Evolutionary conservation across 2,888 invertebrate species (phyloP).

Genomic region (Nemoura dubitans): DNA sequence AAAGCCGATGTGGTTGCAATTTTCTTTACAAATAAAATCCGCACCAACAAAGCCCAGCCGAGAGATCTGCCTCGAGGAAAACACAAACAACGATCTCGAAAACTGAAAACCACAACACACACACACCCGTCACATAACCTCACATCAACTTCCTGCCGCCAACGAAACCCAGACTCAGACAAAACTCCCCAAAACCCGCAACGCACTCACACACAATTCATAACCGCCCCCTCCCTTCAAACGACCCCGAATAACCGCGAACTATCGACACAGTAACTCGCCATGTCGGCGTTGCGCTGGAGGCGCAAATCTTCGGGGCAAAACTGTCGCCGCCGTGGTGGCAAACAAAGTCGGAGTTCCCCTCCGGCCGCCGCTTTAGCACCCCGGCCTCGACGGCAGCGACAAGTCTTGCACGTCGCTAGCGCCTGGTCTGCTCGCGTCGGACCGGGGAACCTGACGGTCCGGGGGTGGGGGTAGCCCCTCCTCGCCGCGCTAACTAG

Average conservation of each 20-base stretch:
- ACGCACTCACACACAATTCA: background rate
- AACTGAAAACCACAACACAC: background rate
- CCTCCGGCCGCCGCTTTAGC: no score
- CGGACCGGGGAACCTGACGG: no score
- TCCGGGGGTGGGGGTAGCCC: background rate
- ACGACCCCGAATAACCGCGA: background rate
- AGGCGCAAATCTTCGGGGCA: no score
- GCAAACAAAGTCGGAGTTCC: no score
- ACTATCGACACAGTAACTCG: no score
- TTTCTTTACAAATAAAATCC: slow-evolving; percentile 22
- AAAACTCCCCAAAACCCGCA: background rate
- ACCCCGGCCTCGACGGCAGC: no score
- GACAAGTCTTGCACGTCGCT: no score
- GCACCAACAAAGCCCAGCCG: background rate
- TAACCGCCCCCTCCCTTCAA: background rate
- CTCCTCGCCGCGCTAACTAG: background rate
- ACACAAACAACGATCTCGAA: background rate
- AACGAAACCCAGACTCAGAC: background rate
- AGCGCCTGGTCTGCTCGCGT: no score
- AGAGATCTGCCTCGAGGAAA: background rate
- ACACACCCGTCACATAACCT: background rate
- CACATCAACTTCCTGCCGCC: no score
- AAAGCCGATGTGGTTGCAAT: slow-evolving; percentile 9
- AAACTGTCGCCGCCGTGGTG: no score
- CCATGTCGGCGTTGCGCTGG: no score